phyloP scores from a whole-genome alignment of 1,140 invertebrate species.

The Diabrotica virgifera region DNA sequence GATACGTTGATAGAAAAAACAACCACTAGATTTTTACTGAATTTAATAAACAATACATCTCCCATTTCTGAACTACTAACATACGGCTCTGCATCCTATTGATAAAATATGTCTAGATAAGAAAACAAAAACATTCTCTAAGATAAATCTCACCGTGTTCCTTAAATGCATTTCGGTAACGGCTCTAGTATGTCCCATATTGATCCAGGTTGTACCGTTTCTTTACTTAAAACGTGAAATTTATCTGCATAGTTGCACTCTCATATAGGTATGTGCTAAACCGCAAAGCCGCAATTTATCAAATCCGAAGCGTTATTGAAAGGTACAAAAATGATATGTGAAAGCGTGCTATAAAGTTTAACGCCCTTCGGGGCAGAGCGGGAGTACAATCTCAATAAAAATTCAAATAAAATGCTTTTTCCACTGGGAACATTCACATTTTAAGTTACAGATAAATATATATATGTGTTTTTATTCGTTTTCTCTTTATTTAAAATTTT shows the following conservation, averaged over 20 bases:
- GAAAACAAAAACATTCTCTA: background rate
- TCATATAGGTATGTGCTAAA: slow-evolving; percentile 4
- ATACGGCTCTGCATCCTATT: no score
- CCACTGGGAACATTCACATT: background rate
- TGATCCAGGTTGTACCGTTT: background rate
- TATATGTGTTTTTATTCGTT: background rate
- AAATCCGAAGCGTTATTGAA: slow-evolving; percentile 10
- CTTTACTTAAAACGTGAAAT: background rate
- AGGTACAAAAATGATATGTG: slow-evolving; percentile 10
- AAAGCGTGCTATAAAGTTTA: slow-evolving; percentile 10
- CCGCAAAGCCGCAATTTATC: slow-evolving; percentile 10
- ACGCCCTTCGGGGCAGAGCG: slow-evolving; percentile 2
- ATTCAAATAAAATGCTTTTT: slow-evolving; percentile 11
- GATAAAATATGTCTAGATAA: background rate
- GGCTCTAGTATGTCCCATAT: background rate
- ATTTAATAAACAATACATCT: background rate
- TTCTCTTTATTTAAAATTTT: background rate
- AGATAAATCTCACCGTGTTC: background rate
- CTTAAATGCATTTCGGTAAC: background rate
- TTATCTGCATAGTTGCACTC: background rate
- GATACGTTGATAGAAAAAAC: no score
- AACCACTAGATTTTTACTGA: no score
- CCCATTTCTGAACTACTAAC: no score
- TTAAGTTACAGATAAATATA: slow-evolving; percentile 3
- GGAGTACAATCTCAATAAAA: slow-evolving; percentile 8